Conservation (phyloP, 2,797 vertebrate genomes). For the Pteropus rufus region DNA sequence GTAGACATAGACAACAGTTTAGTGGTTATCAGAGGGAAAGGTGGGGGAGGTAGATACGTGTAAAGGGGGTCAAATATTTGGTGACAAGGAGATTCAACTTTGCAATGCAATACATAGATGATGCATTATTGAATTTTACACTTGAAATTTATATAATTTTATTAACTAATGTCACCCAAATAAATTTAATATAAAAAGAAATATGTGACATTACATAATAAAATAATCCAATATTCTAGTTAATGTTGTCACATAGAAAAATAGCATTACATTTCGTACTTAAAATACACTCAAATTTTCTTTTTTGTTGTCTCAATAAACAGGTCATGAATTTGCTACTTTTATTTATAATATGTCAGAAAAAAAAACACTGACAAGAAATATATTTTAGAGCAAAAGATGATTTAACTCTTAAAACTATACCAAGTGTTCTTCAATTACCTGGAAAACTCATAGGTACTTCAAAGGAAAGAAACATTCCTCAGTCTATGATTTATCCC, state of each 20-base stretch:
- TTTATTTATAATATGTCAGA: background rate
- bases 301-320: background rate
- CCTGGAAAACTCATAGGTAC: background rate
- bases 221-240: background rate
- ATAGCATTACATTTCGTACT: background rate
- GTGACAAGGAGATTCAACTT: no score
- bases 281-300: background rate
- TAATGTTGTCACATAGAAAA: background rate
- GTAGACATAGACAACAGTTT: no score
- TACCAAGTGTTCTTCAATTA: background rate
- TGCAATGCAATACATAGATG: no score
- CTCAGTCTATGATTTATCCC: constrained; percentile 36
- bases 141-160: no score
- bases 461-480: constrained; percentile 5
- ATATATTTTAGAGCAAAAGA: background rate
- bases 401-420: constrained; percentile 19
- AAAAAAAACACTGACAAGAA: background rate
- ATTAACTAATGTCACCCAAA: no score
- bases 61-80: no score
- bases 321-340: background rate
- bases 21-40: no score
- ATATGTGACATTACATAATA: background rate
- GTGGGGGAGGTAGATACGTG: no score
- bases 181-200: background rate
- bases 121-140: no score